These are phyloP conservation scores for Emydura subglobosa DNA, from an alignment of 2,113 vertebrate species.

Conservation along the genomic window DNA sequence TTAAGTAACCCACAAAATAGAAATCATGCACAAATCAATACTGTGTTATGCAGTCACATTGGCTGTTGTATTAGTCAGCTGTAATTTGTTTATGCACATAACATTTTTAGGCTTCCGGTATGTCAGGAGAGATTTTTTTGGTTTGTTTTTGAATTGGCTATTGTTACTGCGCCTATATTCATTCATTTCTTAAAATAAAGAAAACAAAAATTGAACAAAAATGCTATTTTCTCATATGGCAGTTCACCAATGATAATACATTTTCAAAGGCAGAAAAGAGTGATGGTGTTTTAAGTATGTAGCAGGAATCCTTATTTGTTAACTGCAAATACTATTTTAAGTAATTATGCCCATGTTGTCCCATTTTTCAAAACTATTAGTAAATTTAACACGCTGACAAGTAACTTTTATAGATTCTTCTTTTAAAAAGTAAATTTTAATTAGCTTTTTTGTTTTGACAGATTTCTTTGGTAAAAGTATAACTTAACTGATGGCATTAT, in stretches of 20 bases:
- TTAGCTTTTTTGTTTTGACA: slow-evolving; percentile 26
- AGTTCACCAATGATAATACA: background rate
- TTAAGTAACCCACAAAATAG: background rate
- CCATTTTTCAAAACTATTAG: background rate
- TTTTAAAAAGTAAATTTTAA: slow-evolving; percentile 40
- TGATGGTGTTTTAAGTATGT: background rate
- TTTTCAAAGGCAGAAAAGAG: background rate
- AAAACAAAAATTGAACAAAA: background rate
- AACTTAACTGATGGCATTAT: slow-evolving; percentile 39
- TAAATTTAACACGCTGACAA: background rate
- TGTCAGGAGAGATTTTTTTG: background rate
- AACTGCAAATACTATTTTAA: background rate
- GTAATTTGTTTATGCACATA: background rate
- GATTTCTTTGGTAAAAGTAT: slow-evolving; percentile 25
- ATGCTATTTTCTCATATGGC: background rate
- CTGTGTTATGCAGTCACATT: background rate
- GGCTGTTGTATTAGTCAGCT: background rate
- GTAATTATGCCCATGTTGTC: background rate
- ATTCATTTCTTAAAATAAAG: background rate
- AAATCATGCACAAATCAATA: background rate
- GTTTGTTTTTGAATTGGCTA: background rate
- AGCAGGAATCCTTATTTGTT: background rate
- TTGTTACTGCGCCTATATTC: background rate
- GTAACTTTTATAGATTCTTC: slow-evolving; percentile 3
- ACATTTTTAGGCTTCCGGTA: background rate